Percentiles rank a stretch among this genome's conserved stretches.
Evolutionary conservation across 1,140 invertebrate genomes (phyloP).

Genomic region (Drosophila willistoni): DNA sequence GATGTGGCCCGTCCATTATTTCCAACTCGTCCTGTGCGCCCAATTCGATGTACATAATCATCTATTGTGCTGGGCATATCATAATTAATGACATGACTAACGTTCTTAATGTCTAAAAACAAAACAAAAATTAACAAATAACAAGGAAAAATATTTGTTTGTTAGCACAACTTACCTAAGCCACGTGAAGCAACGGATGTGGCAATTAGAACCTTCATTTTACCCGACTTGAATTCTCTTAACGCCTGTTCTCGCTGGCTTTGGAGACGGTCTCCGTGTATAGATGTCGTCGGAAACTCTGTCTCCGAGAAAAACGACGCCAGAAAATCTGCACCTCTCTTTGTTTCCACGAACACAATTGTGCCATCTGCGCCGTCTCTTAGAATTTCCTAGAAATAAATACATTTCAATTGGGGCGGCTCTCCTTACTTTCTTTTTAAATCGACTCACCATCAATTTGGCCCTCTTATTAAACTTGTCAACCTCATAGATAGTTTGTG

Average conservation of each 20-base stretch:
- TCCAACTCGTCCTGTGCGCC: conserved; percentile 96
- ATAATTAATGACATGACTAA: conserved; percentile 95
- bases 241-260: conserved; percentile 94
- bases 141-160: conserved; percentile 87
- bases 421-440: too few species aligned
- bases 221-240: conserved; percentile 90
- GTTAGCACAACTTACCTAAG: conserved; percentile 86
- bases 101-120: conserved; percentile 84
- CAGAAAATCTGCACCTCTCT: conserved; percentile 94
- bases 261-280: conserved; percentile 96
- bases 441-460: conserved; percentile 85
- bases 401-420: too few species aligned
- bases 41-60: conserved; percentile 98
- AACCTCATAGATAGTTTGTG: conserved; percentile 92
- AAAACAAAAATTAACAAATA: background rate
- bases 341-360: conserved; percentile 95
- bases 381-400: conserved; percentile 57
- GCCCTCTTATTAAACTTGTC: conserved; percentile 89
- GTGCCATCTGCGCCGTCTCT: conserved; percentile 84
- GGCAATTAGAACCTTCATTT: conserved; percentile 92
- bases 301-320: conserved; percentile 89
- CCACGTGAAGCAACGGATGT: conserved; percentile 97
- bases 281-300: conserved; percentile 91
- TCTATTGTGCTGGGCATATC: conserved; percentile 93
- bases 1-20: conserved; percentile 95